Evolutionary conservation across 2,888 invertebrate species (phyloP).

Genomic region (Aphidoletes aphidimyza): DNA sequence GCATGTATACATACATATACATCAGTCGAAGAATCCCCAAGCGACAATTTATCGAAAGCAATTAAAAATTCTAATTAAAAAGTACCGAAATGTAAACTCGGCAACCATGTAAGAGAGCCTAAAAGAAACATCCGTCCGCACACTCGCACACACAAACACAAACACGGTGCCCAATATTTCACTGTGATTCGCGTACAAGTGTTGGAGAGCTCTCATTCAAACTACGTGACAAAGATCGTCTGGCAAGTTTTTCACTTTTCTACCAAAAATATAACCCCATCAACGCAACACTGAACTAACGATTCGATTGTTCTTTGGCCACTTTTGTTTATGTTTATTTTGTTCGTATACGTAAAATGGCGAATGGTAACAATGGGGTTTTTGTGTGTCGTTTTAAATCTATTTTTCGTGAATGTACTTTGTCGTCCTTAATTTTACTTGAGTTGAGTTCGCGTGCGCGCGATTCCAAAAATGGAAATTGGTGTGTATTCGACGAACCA

Average conservation of each 20-base stretch:
- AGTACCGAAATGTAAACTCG: slow-evolving; percentile 23
- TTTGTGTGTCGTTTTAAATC: slow-evolving; percentile 36
- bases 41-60: slow-evolving; percentile 42
- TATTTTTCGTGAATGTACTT: slow-evolving; percentile 36
- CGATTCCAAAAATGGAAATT: not conserved
- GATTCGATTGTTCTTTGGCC: slow-evolving; percentile 30
- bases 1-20: not conserved
- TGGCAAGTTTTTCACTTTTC: slow-evolving; percentile 34
- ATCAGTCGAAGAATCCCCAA: not conserved
- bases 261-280: slow-evolving; percentile 29
- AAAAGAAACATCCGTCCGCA: not conserved
- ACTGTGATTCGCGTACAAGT: not conserved
- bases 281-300: slow-evolving; percentile 9
- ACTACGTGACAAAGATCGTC: slow-evolving; percentile 23
- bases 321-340: slow-evolving; percentile 44
- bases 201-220: not conserved
- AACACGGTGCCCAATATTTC: not conserved
- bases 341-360: not conserved
- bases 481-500: not conserved
- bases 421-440: slow-evolving; percentile 2
- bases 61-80: slow-evolving; percentile 49
- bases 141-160: not conserved
- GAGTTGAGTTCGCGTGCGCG: not conserved
- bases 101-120: not conserved
- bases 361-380: slow-evolving; percentile 30